A percentile compares a stretch with the other conserved stretches of the same genome.
Evolutionary conservation across 2,797 vertebrate species (phyloP).

Genomic region (Typhlichthys subterraneus): DNA sequence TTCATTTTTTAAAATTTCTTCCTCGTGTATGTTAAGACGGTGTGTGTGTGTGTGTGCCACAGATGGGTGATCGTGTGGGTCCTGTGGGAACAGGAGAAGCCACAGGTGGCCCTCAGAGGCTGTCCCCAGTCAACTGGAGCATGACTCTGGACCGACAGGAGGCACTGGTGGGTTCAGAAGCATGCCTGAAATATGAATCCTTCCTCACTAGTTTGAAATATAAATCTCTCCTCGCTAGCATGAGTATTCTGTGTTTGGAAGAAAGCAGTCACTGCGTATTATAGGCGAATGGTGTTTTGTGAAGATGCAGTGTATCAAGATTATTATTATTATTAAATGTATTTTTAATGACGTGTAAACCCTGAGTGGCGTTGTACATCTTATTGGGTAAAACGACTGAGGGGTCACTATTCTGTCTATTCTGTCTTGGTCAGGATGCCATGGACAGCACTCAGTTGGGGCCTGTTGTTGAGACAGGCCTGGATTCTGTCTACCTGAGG

Average conservation of each 20-base stretch:
- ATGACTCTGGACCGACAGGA: slow-evolving; percentile 67
- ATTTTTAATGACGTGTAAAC: too few species aligned
- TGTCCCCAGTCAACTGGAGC: slow-evolving; percentile 62
- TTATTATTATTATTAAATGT: background rate
- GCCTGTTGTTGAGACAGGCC: slow-evolving; percentile 28
- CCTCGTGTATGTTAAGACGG: too few species aligned
- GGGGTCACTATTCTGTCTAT: too few species aligned
- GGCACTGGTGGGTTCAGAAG: slow-evolving; percentile 62
- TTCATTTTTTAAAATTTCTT: too few species aligned
- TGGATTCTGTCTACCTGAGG: slow-evolving; percentile 72
- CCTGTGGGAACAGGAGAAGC: slow-evolving; percentile 80
- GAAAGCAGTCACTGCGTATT: background rate
- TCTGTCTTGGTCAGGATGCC: slow-evolving; percentile 69
- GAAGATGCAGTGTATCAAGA: background rate
- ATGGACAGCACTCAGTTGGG: slow-evolving; percentile 66
- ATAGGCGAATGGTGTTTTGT: background rate
- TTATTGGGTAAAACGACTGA: too few species aligned
- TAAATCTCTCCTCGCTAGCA: background rate
- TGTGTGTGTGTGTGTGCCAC: slow-evolving; percentile 16
- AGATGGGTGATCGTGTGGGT: slow-evolving; percentile 81
- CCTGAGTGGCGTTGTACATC: too few species aligned
- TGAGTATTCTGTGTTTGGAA: background rate
- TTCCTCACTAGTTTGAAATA: background rate
- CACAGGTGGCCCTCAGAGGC: slow-evolving; percentile 38
- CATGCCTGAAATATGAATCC: background rate